Evolutionary conservation across 2,888 invertebrate genomes (phyloP).

Genomic region (Resseliella maxima): DNA sequence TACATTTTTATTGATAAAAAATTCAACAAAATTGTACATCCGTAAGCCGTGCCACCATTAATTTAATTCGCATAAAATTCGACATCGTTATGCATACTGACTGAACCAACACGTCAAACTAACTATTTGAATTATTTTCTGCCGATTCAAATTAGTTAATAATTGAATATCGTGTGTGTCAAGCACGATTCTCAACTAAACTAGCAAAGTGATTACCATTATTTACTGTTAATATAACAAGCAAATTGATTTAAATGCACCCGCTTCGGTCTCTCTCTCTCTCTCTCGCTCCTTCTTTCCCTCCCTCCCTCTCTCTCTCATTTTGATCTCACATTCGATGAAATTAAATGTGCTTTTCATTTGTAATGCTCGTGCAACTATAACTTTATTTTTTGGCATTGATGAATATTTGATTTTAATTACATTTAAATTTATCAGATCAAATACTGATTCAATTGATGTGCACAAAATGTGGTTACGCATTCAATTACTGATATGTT

Average conservation of each 20-base stretch:
- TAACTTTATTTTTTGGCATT: background rate
- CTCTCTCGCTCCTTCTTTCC: too few species aligned
- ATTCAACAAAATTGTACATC: background rate
- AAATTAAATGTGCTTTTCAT: background rate
- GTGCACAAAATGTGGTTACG: background rate
- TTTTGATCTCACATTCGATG: too few species aligned
- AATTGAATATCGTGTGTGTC: constrained; percentile 5
- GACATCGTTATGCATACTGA: constrained; percentile 19
- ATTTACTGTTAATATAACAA: background rate
- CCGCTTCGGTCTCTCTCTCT: too few species aligned
- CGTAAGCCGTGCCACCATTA: background rate
- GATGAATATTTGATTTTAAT: constrained; percentile 43
- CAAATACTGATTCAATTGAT: background rate
- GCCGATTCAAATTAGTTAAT: constrained; percentile 23
- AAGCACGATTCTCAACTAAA: background rate
- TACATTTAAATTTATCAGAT: constrained; percentile 18
- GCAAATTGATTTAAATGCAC: too few species aligned
- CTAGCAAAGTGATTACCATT: background rate
- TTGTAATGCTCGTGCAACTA: background rate
- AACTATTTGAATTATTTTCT: background rate
- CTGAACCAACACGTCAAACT: background rate
- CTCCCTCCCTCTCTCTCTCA: too few species aligned
- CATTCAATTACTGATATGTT: background rate
- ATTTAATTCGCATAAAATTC: constrained; percentile 32
- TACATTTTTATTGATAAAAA: background rate